Percentiles rank a stretch among this genome's conserved stretches.
Conservation (phyloP, 2,797 vertebrate species). For the Amphiprion clarkii region DNA sequence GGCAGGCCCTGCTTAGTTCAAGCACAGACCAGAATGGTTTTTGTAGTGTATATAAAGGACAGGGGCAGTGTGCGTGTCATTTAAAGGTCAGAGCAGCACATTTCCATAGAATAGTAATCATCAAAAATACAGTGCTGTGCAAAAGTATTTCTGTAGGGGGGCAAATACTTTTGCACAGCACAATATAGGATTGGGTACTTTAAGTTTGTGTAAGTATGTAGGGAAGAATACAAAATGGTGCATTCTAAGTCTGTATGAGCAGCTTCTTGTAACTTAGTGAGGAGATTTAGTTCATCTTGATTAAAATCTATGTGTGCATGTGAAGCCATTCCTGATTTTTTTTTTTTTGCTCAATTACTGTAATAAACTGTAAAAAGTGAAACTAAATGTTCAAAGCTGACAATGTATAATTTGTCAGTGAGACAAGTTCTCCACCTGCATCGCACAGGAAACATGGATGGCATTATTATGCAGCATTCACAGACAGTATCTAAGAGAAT, state of each 20-base stretch:
- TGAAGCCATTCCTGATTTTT: background rate
- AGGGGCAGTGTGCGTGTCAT: background rate
- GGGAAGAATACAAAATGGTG: background rate
- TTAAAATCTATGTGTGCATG: background rate
- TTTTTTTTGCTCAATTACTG: no score
- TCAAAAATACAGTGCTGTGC: background rate
- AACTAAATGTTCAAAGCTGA: conserved; percentile 5
- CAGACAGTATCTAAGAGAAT: conserved; percentile 34
- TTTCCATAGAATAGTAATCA: background rate
- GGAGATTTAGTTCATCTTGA: background rate
- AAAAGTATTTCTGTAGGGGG: no score
- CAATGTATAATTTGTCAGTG: conserved; percentile 20
- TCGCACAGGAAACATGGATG: conserved; percentile 26
- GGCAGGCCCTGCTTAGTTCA: conserved; percentile 24
- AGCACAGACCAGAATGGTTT: background rate
- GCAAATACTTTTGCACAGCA: no score
- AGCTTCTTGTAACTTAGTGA: background rate
- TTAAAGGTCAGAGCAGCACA: background rate
- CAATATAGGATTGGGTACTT: background rate
- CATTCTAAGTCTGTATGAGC: background rate
- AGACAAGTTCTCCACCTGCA: conserved; percentile 23
- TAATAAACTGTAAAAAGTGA: background rate
- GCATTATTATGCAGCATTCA: conserved; percentile 31
- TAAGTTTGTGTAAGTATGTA: background rate
- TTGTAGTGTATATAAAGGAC: background rate